Conservation (phyloP, 1,140 invertebrate species). For the Acyrthosiphon pisum region DNA sequence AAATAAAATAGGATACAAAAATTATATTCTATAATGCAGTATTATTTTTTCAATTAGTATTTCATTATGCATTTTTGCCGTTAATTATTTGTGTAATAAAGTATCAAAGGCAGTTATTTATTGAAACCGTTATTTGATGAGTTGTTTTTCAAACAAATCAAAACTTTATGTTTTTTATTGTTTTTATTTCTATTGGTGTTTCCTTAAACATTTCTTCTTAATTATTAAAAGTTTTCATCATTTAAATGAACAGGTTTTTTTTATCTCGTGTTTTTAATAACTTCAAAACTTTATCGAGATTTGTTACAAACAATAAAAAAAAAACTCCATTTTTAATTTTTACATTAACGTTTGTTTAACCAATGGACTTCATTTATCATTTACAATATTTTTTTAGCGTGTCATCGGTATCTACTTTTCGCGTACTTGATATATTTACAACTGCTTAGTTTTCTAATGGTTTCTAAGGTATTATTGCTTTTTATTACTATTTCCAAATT, state of each 20-base stretch:
- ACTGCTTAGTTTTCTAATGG: neutral
- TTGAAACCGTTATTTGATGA: neutral
- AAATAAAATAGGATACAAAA: neutral
- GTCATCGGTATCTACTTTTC: neutral
- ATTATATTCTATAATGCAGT: neutral
- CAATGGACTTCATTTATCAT: neutral
- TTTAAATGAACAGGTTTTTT: neutral
- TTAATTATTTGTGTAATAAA: neutral
- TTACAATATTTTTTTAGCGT: neutral
- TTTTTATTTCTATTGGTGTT: neutral
- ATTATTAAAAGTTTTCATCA: constrained; percentile 8
- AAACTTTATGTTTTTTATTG: neutral
- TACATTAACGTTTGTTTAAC: neutral
- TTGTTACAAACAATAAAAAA: neutral
- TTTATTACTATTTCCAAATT: neutral
- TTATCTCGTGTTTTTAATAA: neutral
- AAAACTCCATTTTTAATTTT: neutral
- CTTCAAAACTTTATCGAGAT: neutral
- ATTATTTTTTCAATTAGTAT: neutral
- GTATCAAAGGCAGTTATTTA: neutral
- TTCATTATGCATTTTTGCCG: neutral
- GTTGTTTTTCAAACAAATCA: neutral
- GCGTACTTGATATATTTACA: neutral
- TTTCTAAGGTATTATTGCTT: neutral
- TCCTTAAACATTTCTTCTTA: neutral